Evolutionary conservation across 1,140 invertebrate genomes (phyloP), one percentile per base, ranked within the genome.

Genomic region (Nasonia giraulti): DNA sequence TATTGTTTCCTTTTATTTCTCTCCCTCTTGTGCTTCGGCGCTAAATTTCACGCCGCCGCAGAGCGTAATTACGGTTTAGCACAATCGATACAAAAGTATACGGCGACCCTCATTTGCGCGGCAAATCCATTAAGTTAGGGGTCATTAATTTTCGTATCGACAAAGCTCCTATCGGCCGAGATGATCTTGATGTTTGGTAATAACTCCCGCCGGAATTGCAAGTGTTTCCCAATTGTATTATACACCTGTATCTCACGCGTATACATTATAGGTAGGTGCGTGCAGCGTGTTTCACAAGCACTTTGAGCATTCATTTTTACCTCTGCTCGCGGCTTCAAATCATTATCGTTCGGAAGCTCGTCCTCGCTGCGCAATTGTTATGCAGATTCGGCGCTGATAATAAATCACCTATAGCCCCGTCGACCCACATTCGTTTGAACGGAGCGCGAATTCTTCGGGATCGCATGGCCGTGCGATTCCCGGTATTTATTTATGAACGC

Each of bases 131-230:
- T 85, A 82, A 77, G 40, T 82, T 77, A 77, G 55, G 79, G 84
- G 74, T 85, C 84, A 85, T 85, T 85, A 85, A 85, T 86, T 86
- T 74, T 47, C 40, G 69, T 78, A 82, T 82, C 80, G 71, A 83
- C 80, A 82, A 86, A 83, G n/a, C 20, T 71, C 47, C 27, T 76
- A 85, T 82, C 73, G 40, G 27, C 8, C 27, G n/a, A 82, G 84
- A 85, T 82, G 75, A 85, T 82, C 74, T 85, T 71, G 74, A 85
- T 77, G 75, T 33, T 85, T 81, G 55, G 40, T 82, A 82, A 82
- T 82, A 77, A 85, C 71, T 62, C 20, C 47, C 23, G 68, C 83
- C 62, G 55, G 47, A 83, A 77, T 77, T 69, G 76, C 62, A 81
- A 75, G 78, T 81, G 37, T 81, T 85, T 68, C 44, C 69, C 55